Conservation (phyloP, 2,888 invertebrate genomes). For the Ptychoptera contaminata region DNA sequence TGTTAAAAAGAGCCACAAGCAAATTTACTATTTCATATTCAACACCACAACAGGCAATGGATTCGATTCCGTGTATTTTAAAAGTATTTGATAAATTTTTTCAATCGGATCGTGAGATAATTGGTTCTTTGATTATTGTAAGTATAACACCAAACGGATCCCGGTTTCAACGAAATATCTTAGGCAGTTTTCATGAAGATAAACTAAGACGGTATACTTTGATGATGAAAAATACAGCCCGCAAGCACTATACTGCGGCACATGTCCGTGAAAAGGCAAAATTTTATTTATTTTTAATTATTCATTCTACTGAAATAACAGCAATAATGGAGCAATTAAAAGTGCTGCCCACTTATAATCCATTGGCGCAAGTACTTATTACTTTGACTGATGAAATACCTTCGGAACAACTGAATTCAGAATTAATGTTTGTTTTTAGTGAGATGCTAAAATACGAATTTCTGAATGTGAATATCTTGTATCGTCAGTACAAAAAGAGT, state of each 20-base stretch:
- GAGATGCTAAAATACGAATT: constrained; percentile 21
- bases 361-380: constrained; percentile 26
- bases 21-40: too few species aligned
- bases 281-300: constrained; percentile 23
- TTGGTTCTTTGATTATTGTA: constrained; percentile 2
- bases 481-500: constrained; percentile 18
- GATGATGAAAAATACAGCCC: constrained; percentile 5
- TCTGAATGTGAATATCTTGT: constrained; percentile 26
- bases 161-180: constrained; percentile 2
- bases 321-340: constrained; percentile 22
- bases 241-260: not conserved
- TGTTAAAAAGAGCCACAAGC: too few species aligned
- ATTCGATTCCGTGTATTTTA: not conserved
- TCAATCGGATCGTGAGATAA: constrained; percentile 3
- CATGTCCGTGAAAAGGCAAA: constrained; percentile 20
- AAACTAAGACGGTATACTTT: not conserved
- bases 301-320: constrained; percentile 22
- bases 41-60: too few species aligned
- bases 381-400: constrained; percentile 18
- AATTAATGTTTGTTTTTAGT: constrained; percentile 22
- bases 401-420: constrained; percentile 14
- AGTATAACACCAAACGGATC: constrained; percentile 1
- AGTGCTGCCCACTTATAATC: constrained; percentile 24
- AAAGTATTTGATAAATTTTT: constrained; percentile 4
- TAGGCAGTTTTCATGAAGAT: constrained; percentile 1